phyloP scores from a whole-genome alignment of 2,797 vertebrate genomes.

The Pogonophryne albipinna region DNA sequence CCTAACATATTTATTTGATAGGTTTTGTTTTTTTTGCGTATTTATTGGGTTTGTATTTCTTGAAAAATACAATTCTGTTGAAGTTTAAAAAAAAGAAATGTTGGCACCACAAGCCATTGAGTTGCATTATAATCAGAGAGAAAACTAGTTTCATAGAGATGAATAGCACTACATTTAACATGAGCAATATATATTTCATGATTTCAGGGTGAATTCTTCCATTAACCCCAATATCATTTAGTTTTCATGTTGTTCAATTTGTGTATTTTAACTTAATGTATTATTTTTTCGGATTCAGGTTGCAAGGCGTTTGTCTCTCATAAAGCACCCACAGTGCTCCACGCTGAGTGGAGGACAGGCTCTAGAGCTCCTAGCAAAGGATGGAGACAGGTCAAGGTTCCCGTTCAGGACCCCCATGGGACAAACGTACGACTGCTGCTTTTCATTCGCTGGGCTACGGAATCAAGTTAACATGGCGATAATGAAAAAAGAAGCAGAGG shows the following conservation, averaged over 20 bases:
- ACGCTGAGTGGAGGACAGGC: constrained; percentile 92
- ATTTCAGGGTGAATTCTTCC: too few species aligned
- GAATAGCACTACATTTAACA: too few species aligned
- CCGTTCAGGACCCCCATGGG: constrained; percentile 88
- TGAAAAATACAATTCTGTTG: too few species aligned
- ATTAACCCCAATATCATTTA: background rate
- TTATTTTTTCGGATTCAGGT: constrained; percentile 82
- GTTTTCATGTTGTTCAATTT: background rate
- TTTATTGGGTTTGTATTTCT: too few species aligned
- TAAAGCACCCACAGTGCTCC: constrained; percentile 87
- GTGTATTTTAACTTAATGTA: background rate
- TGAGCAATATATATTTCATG: too few species aligned
- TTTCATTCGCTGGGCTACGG: constrained; percentile 93
- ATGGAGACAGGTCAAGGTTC: constrained; percentile 83
- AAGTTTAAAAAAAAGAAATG: too few species aligned
- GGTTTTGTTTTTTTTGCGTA: too few species aligned
- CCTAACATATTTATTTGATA: too few species aligned
- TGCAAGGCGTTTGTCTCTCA: constrained; percentile 91
- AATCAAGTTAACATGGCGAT: constrained; percentile 83
- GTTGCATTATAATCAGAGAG: too few species aligned
- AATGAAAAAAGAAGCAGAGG: constrained; percentile 87
- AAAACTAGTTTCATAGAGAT: too few species aligned
- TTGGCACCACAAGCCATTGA: too few species aligned
- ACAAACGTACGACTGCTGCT: constrained; percentile 87
- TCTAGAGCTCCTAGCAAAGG: constrained; percentile 90